phyloP scores from a whole-genome alignment of 2,888 invertebrate species.

The Apamea crenata region DNA sequence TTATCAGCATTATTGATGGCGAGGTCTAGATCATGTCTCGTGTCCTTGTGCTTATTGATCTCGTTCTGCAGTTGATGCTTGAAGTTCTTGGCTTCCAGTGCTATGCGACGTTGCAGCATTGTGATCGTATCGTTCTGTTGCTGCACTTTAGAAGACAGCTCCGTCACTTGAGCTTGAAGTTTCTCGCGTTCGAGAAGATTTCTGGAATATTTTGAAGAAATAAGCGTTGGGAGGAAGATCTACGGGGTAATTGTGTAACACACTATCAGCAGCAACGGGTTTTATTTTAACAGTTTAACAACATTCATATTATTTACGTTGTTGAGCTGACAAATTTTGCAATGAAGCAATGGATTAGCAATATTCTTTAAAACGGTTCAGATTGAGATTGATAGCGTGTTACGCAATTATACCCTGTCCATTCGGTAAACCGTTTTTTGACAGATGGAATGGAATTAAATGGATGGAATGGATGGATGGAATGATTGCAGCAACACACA shows the following conservation, averaged over 20 bases:
- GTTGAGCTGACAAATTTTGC: neutral
- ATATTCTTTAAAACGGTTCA: too few relatives aligned
- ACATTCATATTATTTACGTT: neutral
- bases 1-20: constrained; percentile 91
- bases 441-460: too few relatives aligned
- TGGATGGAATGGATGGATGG: too few relatives aligned
- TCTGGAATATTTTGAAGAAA: constrained; percentile 73
- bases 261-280: too few relatives aligned
- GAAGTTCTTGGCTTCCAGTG: constrained; percentile 93
- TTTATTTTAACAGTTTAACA: neutral
- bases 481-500: too few relatives aligned
- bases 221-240: neutral
- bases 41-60: constrained; percentile 92
- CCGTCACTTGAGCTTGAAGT: constrained; percentile 91
- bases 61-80: constrained; percentile 93
- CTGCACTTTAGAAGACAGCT: constrained; percentile 89
- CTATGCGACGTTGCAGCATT: constrained; percentile 92
- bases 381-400: neutral
- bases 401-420: neutral
- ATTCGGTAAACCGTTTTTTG: too few relatives aligned
- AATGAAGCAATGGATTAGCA: too few relatives aligned
- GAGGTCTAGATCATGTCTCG: constrained; percentile 92
- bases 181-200: constrained; percentile 94
- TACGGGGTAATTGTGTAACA: too few relatives aligned
- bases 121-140: constrained; percentile 92